Conservation (phyloP, 2,113 vertebrate species). For the Aegotheles bennettii region DNA sequence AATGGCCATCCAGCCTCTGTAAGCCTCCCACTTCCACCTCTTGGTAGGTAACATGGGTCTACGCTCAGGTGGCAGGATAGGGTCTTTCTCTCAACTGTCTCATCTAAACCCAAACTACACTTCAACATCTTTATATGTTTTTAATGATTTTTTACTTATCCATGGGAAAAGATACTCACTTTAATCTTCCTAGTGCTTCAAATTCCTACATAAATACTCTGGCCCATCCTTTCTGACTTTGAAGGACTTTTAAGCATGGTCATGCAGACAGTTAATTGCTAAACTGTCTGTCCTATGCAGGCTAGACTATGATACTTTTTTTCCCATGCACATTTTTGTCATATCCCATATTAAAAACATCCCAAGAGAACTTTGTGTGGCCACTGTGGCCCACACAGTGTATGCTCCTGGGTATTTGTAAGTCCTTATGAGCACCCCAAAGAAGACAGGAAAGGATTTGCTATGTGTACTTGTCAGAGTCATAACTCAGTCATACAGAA, state of each 20-base stretch:
- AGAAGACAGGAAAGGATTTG: not conserved
- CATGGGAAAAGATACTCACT: not conserved
- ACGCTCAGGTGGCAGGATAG: not conserved
- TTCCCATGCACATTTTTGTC: not conserved
- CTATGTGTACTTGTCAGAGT: not conserved
- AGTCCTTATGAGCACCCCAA: rapidly evolving
- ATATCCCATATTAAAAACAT: not conserved
- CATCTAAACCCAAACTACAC: not conserved
- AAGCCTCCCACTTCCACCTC: not conserved
- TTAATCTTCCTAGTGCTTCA: not conserved
- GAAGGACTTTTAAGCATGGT: not conserved
- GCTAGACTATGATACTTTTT: not conserved
- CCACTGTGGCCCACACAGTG: not conserved
- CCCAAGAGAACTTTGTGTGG: not conserved
- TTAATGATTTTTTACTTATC: not conserved
- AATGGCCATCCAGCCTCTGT: not conserved
- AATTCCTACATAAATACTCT: not conserved
- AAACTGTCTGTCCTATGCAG: not conserved
- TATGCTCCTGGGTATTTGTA: not conserved
- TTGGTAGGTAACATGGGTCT: not conserved
- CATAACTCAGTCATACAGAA: not conserved
- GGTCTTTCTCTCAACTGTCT: not conserved
- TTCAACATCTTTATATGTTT: not conserved
- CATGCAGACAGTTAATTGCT: rapidly evolving
- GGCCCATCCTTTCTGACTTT: not conserved